Conservation (phyloP, 2,888 invertebrate species). For the Sesia apiformis region DNA sequence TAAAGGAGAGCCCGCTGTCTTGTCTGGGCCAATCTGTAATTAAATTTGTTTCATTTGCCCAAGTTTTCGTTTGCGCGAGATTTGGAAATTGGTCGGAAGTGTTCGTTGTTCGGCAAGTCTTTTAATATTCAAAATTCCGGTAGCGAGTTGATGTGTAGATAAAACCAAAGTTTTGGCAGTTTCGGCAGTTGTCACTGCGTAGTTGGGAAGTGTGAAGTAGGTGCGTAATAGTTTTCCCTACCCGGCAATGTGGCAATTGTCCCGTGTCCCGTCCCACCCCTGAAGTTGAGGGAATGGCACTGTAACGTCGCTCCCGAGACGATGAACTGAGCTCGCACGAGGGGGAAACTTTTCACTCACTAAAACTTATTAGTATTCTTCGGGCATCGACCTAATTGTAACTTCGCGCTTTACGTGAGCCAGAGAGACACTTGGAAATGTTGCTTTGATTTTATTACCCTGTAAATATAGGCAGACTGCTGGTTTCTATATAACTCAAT, state of each 20-base stretch:
- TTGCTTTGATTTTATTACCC: background rate
- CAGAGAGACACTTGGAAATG: background rate
- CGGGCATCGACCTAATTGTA: constrained; percentile 10
- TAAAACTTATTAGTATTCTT: constrained; percentile 13
- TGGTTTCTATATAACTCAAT: too few relatives aligned
- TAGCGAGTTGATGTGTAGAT: too few relatives aligned
- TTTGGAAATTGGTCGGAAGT: constrained; percentile 2
- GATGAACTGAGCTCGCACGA: background rate
- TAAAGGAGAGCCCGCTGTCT: constrained; percentile 6
- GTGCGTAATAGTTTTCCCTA: background rate
- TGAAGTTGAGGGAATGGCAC: background rate
- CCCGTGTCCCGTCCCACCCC: background rate
- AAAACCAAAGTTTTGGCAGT: background rate
- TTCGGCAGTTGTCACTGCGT: background rate
- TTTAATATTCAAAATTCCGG: background rate
- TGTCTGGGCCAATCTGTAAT: constrained; percentile 21
- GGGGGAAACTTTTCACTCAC: constrained; percentile 10
- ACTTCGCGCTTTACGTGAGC: constrained; percentile 4
- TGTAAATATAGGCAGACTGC: background rate
- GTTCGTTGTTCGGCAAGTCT: background rate
- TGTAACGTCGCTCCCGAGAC: background rate
- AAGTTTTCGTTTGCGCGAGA: constrained; percentile 17
- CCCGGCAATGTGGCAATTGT: background rate
- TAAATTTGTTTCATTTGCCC: constrained; percentile 23
- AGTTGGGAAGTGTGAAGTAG: background rate